Evolutionary conservation across 2,797 vertebrate species (phyloP), one percentile per base, ranked within the genome.

Genomic region (Threskiornis aethiopicus): DNA sequence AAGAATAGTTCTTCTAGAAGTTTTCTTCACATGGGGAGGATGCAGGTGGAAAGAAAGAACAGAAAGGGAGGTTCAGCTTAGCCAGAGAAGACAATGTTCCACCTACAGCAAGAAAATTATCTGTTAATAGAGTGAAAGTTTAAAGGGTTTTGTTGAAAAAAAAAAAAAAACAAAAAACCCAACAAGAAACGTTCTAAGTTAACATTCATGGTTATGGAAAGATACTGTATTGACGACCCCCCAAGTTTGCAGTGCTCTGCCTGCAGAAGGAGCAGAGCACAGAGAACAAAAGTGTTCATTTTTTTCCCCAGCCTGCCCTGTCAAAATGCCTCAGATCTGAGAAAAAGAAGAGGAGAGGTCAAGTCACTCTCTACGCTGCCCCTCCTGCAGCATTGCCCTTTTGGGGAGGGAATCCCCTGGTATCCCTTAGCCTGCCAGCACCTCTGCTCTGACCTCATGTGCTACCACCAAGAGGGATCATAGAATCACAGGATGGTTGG

Each of bases 71-170:
- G 37, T 25, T 91, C 35, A 84, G 46, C 26, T 79, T 58, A 66
- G 33, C 41, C 59, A 85, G 69, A 84, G 84, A 92, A 79, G 72
- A 81, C 55, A 82, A 82, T 82, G 72, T 92, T 96, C 84, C 62
- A 70, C 49, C 71, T 65, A 79, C 79, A 67, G 54, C 51, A 88
- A 62, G 64, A 72, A 61, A 83, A 80, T 64, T 87, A 72, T 41
- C 14, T 97, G 87, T 94, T 80, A 89, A 75, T 82, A 95, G 77
- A 87, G 15, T 42, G 37, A 31, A 82, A 79, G 6, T 86, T 92
- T 77, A 69, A 90, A 86, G 54, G 18, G 18, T 54, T 83, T 89
- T 81, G 12, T 57, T 84, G 8, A 58, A 82, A 22, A 5, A 87
- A 89, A 87, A 89, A 69, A 58, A 17, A 39, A 52, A 49, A 14